These are phyloP conservation scores for Abscondita cerata DNA, from an alignment of 2,888 invertebrate genomes.

Conservation along the genomic window DNA sequence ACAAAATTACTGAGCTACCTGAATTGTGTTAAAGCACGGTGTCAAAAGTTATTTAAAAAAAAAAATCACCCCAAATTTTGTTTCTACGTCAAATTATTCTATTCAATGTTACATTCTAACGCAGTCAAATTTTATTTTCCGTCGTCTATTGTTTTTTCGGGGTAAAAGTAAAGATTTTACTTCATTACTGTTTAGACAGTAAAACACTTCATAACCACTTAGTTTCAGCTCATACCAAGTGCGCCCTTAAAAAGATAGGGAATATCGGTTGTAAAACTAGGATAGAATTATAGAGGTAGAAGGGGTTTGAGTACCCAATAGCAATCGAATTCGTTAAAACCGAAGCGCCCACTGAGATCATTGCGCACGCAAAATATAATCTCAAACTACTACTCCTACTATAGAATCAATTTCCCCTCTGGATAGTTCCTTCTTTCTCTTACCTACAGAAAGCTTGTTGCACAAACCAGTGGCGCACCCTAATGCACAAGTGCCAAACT, in stretches of 20 bases:
- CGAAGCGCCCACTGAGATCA: constrained; percentile 57
- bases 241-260: constrained; percentile 38
- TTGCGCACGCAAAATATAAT: constrained; percentile 58
- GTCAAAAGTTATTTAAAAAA: no score
- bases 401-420: constrained; percentile 49
- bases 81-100: no score
- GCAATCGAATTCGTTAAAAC: constrained; percentile 67
- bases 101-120: no score
- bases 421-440: constrained; percentile 45
- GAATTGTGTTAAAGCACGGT: constrained; percentile 46
- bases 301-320: constrained; percentile 65
- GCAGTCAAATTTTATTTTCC: no score
- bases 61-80: no score
- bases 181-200: constrained; percentile 34
- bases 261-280: constrained; percentile 30
- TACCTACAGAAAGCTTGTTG: constrained; percentile 40
- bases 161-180: constrained; percentile 29
- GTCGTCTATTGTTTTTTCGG: no score
- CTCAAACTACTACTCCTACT: constrained; percentile 53
- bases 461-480: constrained; percentile 58
- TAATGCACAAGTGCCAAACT: constrained; percentile 59
- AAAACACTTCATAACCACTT: constrained; percentile 37
- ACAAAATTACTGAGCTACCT: constrained; percentile 57
- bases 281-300: constrained; percentile 49
- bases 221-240: constrained; percentile 35